Evolutionary conservation across 2,797 vertebrate genomes (phyloP).

Genomic region (Hemibagrus guttatus): DNA sequence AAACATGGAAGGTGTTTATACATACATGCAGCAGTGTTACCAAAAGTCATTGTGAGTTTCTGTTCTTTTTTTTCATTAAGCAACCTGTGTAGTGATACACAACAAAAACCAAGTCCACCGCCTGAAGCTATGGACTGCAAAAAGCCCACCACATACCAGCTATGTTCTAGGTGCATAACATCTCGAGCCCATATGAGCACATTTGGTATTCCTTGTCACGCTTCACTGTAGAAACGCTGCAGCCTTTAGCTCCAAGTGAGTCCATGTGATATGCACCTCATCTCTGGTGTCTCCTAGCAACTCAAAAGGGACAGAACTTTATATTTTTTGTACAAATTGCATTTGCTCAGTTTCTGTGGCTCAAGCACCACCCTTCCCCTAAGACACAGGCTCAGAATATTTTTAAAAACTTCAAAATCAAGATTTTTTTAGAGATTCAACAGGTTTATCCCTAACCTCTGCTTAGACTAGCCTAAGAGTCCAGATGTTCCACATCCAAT

Average conservation of each 20-base stretch:
- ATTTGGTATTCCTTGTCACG: slow-evolving; percentile 51
- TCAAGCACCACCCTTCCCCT: not conserved
- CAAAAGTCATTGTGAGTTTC: not conserved
- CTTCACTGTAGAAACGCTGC: slow-evolving; percentile 39
- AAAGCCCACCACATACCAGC: slow-evolving; percentile 38
- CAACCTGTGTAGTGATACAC: slow-evolving; percentile 22
- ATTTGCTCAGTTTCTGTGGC: not conserved
- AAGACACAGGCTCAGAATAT: not conserved
- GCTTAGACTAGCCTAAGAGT: not conserved
- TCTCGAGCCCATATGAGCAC: slow-evolving; percentile 40
- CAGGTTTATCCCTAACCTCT: not conserved
- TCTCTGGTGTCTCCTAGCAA: slow-evolving; percentile 2
- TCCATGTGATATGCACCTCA: slow-evolving; percentile 14
- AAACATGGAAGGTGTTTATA: slow-evolving; percentile 7
- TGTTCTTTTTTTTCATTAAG: not conserved
- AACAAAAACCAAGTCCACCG: slow-evolving; percentile 26
- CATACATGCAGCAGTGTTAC: not conserved
- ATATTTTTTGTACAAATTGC: not conserved
- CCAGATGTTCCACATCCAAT: not conserved
- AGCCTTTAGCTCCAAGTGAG: slow-evolving; percentile 34
- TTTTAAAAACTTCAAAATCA: not conserved
- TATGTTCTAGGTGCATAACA: slow-evolving; percentile 18
- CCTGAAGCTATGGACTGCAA: slow-evolving; percentile 10
- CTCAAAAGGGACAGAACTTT: too few species aligned
- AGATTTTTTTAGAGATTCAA: not conserved